These are phyloP conservation scores for Ginglymostoma cirratum DNA, from an alignment of 2,113 vertebrate species.

Conservation along the genomic window DNA sequence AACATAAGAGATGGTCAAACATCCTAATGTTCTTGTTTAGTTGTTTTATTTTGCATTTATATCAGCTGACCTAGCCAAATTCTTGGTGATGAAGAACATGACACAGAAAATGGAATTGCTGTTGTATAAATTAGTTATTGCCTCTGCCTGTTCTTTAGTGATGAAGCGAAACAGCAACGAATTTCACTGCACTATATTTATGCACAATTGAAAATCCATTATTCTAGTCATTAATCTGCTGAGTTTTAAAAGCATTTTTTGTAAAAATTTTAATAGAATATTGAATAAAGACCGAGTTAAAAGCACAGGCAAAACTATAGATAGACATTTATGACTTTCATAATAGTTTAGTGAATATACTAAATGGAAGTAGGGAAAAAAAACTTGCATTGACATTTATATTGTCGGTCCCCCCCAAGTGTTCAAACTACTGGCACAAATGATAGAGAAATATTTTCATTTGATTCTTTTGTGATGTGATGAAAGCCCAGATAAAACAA, in stretches of 20 bases:
- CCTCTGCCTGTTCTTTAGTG: neutral
- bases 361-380: neutral
- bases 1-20: neutral
- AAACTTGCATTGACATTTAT: neutral
- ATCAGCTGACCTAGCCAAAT: neutral
- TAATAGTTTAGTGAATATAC: neutral
- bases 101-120: neutral
- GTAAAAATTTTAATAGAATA: conserved; percentile 21
- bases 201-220: conserved; percentile 28
- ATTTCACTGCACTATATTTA: neutral
- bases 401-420: neutral
- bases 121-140: neutral
- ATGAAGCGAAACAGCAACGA: neutral
- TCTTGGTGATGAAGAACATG: neutral
- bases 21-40: neutral
- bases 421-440: neutral
- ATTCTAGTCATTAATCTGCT: conserved; percentile 5
- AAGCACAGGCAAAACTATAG: neutral
- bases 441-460: neutral
- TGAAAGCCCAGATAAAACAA: neutral
- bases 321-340: neutral
- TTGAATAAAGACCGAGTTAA: conserved; percentile 28
- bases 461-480: neutral
- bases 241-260: neutral
- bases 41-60: neutral